These are phyloP conservation scores for Loxodonta africana DNA, from an alignment of 2,113 vertebrate genomes.

Conservation along the genomic window DNA sequence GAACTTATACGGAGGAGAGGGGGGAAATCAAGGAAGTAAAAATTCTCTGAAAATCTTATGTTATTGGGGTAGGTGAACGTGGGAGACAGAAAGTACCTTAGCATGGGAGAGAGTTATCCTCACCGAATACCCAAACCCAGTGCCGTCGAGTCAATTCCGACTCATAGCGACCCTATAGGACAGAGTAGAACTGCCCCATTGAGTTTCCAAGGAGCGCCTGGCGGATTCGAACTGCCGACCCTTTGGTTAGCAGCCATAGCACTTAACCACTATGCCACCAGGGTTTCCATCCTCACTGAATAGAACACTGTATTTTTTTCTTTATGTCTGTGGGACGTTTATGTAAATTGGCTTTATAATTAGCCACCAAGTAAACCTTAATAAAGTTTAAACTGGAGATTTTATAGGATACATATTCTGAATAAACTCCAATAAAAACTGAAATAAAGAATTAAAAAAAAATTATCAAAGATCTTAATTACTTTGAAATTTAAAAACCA, in stretches of 20 bases:
- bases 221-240: no score
- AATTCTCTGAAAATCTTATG: background rate
- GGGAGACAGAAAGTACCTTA: background rate
- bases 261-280: no score
- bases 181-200: no score
- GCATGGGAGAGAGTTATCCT: background rate
- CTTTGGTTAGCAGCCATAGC: no score
- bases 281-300: background rate
- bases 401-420: background rate
- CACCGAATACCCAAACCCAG: background rate
- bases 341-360: constrained; percentile 46
- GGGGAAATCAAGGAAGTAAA: background rate
- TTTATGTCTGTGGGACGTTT: background rate
- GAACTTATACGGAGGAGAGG: background rate
- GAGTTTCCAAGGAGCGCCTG: no score
- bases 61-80: background rate
- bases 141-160: no score
- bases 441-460: constrained; percentile 42
- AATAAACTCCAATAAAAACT: constrained; percentile 27
- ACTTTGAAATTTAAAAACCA: constrained; percentile 46
- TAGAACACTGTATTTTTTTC: background rate
- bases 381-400: constrained; percentile 1
- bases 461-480: background rate
- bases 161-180: no score
- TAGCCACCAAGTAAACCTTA: background rate